phyloP scores from a whole-genome alignment of 1,140 invertebrate genomes.

The Drosophila persimilis region DNA sequence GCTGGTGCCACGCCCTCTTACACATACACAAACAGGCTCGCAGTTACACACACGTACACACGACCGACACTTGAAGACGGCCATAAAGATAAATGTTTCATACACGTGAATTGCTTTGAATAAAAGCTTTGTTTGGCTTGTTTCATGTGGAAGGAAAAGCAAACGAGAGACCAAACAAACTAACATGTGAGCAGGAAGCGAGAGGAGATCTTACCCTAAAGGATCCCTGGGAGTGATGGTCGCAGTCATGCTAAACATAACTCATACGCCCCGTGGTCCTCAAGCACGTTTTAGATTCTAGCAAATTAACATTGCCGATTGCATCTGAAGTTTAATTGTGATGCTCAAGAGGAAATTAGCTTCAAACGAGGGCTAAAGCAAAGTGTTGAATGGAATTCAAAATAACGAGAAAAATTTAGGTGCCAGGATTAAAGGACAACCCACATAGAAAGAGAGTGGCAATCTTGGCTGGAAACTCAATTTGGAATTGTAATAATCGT shows the following conservation, averaged over 20 bases:
- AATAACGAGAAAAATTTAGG: too few species aligned
- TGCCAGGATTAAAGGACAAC: too few species aligned
- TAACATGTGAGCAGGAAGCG: slow-evolving; percentile 25
- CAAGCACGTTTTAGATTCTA: slow-evolving; percentile 37
- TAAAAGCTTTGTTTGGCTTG: slow-evolving; percentile 72
- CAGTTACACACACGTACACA: slow-evolving; percentile 22
- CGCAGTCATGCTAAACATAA: slow-evolving; percentile 27
- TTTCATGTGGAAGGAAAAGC: slow-evolving; percentile 54
- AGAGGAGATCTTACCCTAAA: neutral
- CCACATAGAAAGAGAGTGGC: too few species aligned
- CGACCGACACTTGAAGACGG: slow-evolving; percentile 69
- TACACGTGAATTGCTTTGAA: slow-evolving; percentile 80
- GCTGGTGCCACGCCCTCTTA: slow-evolving; percentile 2
- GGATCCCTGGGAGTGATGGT: too few species aligned
- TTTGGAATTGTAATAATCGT: too few species aligned
- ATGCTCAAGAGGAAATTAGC: slow-evolving; percentile 26
- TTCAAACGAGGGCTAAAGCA: slow-evolving; percentile 34
- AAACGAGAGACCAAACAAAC: slow-evolving; percentile 39
- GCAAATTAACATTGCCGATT: slow-evolving; percentile 68
- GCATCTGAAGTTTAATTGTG: neutral
- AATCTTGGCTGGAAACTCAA: too few species aligned
- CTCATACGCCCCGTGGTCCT: slow-evolving; percentile 63
- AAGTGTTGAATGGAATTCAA: slow-evolving; percentile 4
- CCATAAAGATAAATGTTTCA: slow-evolving; percentile 82
- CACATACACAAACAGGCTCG: too few species aligned